phyloP scores from a whole-genome alignment of 2,797 vertebrate genomes.

The Lacerta viridis region DNA sequence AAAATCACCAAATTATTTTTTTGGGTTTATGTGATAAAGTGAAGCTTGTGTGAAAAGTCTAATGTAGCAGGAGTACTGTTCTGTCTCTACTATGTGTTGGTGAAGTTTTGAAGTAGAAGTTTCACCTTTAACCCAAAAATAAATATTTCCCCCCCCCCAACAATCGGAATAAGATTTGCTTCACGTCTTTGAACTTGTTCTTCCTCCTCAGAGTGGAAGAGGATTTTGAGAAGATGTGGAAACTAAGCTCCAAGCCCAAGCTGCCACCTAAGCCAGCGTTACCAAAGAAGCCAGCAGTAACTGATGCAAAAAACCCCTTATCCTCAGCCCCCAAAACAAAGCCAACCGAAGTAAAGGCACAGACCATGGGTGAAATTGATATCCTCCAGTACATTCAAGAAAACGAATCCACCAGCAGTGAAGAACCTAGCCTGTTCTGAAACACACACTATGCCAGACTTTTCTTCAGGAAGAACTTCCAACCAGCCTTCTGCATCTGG shows the following conservation, averaged over 20 bases:
- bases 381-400: conserved; percentile 88
- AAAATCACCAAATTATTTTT: too few species aligned
- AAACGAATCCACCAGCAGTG: conserved; percentile 75
- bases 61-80: too few species aligned
- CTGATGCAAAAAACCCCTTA: conserved; percentile 13
- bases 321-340: conserved; percentile 18
- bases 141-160: too few species aligned
- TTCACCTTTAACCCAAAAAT: too few species aligned
- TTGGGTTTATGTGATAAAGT: too few species aligned
- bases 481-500: background rate
- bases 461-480: background rate
- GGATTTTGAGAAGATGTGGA: conserved; percentile 85
- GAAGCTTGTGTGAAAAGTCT: too few species aligned
- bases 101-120: too few species aligned
- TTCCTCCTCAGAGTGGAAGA: conserved; percentile 83
- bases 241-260: conserved; percentile 71
- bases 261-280: conserved; percentile 79
- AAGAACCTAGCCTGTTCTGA: conserved; percentile 86
- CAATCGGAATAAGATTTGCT: background rate
- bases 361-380: conserved; percentile 85
- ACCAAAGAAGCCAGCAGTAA: conserved; percentile 76
- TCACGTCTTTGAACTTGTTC: conserved; percentile 8
- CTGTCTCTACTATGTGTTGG: background rate
- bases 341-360: conserved; percentile 70
- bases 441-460: rapidly evolving